These are phyloP conservation scores for Watsonalla cultraria DNA, from an alignment of 2,888 invertebrate species.

Conservation along the genomic window DNA sequence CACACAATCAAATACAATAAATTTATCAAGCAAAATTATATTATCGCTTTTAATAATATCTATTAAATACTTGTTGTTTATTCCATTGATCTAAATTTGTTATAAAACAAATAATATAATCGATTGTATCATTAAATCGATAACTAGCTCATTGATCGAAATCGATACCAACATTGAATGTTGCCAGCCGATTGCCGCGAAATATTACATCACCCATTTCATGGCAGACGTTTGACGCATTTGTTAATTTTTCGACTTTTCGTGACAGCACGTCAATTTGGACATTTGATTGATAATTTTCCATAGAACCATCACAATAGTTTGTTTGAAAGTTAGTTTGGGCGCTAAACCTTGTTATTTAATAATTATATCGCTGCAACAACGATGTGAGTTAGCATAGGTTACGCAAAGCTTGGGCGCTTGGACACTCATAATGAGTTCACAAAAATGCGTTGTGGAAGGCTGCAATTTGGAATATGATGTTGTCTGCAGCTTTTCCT, in stretches of 20 bases:
- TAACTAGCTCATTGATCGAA: background rate
- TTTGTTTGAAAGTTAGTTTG: constrained; percentile 77
- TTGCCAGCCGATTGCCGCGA: constrained; percentile 51
- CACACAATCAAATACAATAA: too few species aligned
- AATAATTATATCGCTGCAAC: constrained; percentile 42
- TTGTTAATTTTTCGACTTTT: constrained; percentile 73
- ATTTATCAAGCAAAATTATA: too few species aligned
- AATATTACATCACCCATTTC: constrained; percentile 74
- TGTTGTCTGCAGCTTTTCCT: constrained; percentile 75
- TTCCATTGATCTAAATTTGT: background rate
- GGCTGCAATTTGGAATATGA: constrained; percentile 74
- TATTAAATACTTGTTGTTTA: background rate
- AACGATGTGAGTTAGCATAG: constrained; percentile 64
- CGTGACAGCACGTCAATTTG: constrained; percentile 79
- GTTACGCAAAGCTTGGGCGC: constrained; percentile 43
- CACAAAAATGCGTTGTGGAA: constrained; percentile 71
- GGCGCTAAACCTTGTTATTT: constrained; percentile 70
- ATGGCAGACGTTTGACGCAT: constrained; percentile 71
- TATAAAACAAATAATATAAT: background rate
- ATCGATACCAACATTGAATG: constrained; percentile 24
- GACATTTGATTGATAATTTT: constrained; percentile 79
- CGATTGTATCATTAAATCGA: background rate
- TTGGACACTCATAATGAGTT: constrained; percentile 61
- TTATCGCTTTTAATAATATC: too few species aligned
- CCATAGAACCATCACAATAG: constrained; percentile 76